Evolutionary conservation across 2,888 invertebrate species (phyloP), one percentile per base, ranked within the genome.

Genomic region (Apamea crenata): DNA sequence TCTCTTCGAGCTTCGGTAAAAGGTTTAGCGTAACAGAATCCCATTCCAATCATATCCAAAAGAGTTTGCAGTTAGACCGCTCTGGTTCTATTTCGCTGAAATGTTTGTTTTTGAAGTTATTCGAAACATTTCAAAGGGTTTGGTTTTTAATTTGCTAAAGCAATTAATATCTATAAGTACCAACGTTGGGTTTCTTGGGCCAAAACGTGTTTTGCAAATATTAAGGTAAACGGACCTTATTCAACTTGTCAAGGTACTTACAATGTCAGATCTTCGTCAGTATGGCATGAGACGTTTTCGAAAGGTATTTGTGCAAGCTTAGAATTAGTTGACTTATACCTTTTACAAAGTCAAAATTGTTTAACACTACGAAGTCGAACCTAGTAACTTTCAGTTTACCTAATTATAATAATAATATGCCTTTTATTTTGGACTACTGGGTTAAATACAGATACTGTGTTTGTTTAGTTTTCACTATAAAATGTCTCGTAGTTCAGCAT

Each of bases 261-360:
- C 12, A 44, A 56, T 80, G 86, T 73, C 85, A 78, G 75, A 66
- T 78, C 70, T 50, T 66, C 36, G 71, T 72, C 73, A 75, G 67
- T 8, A 50, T n/a, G 16, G 8, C 14, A 40, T 16, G 66, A 32
- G 72, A 16, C 50, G 44, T 67, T 29, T 50, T 47, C 21, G 18
- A 18, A 77, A 36, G 74, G 79, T 70, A 70, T 70, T 85, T 67
- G 36, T 66, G 18, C 4, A 18, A 36, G 29, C 36, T 44, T 44
- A 18, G 0, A 72, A 36, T 66, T 61, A 2, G 5, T 61, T 53
- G 21, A 10, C 25, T 1, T 25, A 25, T 8, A 1, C 21, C 25
- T 53, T 53, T 53, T 10, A 59, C 4, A 59, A 59, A 59, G 29
- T 12, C 18, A 32, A n/a, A n/a, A 73, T 16, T 8, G 16, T 7